phyloP scores from a whole-genome alignment of 2,888 invertebrate genomes.

The Drosophila flavopinicola region DNA sequence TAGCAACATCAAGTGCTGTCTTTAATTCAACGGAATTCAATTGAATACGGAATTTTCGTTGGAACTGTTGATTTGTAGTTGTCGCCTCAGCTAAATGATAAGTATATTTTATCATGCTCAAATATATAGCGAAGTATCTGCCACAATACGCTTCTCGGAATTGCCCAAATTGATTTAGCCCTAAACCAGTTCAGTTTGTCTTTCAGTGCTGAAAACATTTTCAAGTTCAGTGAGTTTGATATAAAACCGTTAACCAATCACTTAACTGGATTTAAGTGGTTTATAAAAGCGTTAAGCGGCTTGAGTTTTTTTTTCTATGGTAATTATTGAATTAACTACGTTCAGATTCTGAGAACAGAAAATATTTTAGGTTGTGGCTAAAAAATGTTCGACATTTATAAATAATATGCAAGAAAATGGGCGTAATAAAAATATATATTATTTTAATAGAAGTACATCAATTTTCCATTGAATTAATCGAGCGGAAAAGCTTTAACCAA shows the following conservation, averaged over 20 bases:
- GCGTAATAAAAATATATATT: no score
- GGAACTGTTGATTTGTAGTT: constrained; percentile 17
- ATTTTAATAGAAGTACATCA: no score
- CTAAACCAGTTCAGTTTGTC: constrained; percentile 19
- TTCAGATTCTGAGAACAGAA: not conserved
- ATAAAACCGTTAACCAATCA: constrained; percentile 24
- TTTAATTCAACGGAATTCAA: constrained; percentile 29
- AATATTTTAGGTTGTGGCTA: no score
- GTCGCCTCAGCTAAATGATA: constrained; percentile 7
- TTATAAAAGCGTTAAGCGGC: constrained; percentile 40
- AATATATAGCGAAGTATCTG: not conserved
- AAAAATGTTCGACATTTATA: not conserved
- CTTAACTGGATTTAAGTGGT: constrained; percentile 38
- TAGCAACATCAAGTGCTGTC: not conserved
- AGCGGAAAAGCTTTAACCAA: no score
- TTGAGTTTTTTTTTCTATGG: constrained; percentile 12
- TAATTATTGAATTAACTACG: not conserved
- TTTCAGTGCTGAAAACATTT: constrained; percentile 28
- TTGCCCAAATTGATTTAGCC: constrained; percentile 24
- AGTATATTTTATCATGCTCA: constrained; percentile 5
- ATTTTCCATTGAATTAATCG: no score
- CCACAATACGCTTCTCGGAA: not conserved
- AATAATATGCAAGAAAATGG: no score
- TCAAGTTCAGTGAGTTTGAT: constrained; percentile 60
- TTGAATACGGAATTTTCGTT: constrained; percentile 20